Percentiles rank a stretch among this genome's conserved stretches.
Conservation (phyloP, 2,888 invertebrate genomes). For the Ethmia dodecea region DNA sequence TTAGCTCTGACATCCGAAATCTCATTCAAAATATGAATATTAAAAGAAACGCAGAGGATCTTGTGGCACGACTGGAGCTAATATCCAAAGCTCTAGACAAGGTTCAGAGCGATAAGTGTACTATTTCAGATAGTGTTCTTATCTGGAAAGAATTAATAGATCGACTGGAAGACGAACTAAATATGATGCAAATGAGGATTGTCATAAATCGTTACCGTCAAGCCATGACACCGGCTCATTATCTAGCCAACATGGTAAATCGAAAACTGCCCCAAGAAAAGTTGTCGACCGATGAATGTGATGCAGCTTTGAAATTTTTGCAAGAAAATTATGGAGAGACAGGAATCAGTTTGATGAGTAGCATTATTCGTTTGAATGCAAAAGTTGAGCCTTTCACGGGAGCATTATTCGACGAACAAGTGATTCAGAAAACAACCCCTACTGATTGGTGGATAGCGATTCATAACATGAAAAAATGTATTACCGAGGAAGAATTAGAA, state of each 20-base stretch:
- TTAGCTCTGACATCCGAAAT: not conserved
- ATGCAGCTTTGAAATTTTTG: no score
- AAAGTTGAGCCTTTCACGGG: conserved; percentile 6
- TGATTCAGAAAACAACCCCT: conserved; percentile 4
- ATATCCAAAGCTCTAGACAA: conserved; percentile 1
- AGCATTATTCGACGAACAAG: conserved; percentile 4
- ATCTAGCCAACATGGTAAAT: conserved; percentile 1
- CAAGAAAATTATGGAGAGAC: no score
- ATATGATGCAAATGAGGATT: not conserved
- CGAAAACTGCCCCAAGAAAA: no score
- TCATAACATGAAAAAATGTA: conserved; percentile 8
- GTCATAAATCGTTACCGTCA: not conserved
- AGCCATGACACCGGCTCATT: not conserved
- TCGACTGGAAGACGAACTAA: not conserved
- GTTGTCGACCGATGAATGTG: no score
- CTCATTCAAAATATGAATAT: not conserved
- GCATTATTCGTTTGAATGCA: no score
- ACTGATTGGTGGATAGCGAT: conserved; percentile 10
- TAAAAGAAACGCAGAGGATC: conserved; percentile 1
- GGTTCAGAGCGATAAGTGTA: not conserved
- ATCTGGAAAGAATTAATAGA: not conserved
- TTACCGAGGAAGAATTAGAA: conserved; percentile 6
- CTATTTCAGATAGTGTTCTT: not conserved
- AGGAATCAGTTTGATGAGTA: no score
- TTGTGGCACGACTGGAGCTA: not conserved